Evolutionary conservation across 2,888 invertebrate species (phyloP).

Genomic region (Ochropleura leucogaster): DNA sequence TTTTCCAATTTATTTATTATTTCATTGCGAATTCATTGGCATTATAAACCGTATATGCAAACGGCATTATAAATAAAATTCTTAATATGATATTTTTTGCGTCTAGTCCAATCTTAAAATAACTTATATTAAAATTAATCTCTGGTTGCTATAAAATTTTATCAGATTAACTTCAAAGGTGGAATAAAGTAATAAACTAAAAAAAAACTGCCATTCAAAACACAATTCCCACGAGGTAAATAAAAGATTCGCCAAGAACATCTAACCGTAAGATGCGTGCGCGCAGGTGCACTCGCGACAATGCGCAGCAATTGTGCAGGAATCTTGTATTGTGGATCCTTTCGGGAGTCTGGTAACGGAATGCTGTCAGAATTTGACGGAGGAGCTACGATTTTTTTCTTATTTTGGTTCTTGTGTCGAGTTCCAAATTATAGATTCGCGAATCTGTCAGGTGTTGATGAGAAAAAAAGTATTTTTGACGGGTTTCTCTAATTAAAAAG

Average conservation of each 20-base stretch:
- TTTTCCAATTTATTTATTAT: neutral
- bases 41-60: neutral
- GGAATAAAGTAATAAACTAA: conserved; percentile 16
- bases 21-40: neutral
- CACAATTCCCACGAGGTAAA: conserved; percentile 80
- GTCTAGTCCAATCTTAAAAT: neutral
- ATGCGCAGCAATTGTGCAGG: conserved; percentile 76
- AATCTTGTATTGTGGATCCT: conserved; percentile 75
- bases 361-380: conserved; percentile 64
- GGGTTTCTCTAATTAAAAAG: conserved; percentile 16
- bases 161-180: conserved; percentile 30
- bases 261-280: conserved; percentile 72
- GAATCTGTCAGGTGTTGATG: conserved; percentile 33
- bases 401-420: conserved; percentile 28
- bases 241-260: conserved; percentile 77
- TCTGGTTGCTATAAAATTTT: conserved; percentile 2
- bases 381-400: conserved; percentile 44
- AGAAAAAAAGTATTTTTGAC: conserved; percentile 27
- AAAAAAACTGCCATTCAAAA: conserved; percentile 38
- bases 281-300: conserved; percentile 81
- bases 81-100: neutral
- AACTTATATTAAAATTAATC: neutral
- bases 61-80: neutral
- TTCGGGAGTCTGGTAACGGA: conserved; percentile 74
- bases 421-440: conserved; percentile 64